phyloP scores from a whole-genome alignment of 2,113 vertebrate genomes.

The Morone chrysops region DNA sequence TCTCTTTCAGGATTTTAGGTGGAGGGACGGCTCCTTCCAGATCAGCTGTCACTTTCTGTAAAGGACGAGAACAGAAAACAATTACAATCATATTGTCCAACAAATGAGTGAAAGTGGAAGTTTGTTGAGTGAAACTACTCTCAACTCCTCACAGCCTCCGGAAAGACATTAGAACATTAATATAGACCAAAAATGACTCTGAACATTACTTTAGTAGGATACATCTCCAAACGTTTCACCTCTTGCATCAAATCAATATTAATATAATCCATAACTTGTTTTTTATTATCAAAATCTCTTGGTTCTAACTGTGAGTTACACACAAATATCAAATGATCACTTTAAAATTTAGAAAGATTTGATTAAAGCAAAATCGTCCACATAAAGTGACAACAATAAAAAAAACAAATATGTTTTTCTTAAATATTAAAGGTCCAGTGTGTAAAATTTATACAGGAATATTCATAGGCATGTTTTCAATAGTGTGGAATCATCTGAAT shows the following conservation, averaged over 20 bases:
- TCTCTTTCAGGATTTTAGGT: conserved; percentile 52
- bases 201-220: background rate
- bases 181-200: background rate
- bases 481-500: no score
- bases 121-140: conserved; percentile 1
- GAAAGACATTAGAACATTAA: background rate
- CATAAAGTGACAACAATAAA: background rate
- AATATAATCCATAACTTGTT: background rate
- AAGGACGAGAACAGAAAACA: conserved; percentile 32
- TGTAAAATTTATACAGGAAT: no score
- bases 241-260: background rate
- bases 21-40: conserved; percentile 43
- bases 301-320: conserved; percentile 1
- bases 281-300: background rate
- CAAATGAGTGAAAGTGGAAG: background rate
- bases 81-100: background rate
- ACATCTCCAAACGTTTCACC: background rate
- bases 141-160: background rate
- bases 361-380: background rate
- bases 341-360: background rate
- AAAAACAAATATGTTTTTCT: background rate
- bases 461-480: no score
- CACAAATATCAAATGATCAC: background rate
- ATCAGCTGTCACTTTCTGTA: conserved; percentile 62
- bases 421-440: no score